These are phyloP conservation scores for Alexandromys fortis DNA, from an alignment of 2,113 vertebrate genomes.

Conservation along the genomic window DNA sequence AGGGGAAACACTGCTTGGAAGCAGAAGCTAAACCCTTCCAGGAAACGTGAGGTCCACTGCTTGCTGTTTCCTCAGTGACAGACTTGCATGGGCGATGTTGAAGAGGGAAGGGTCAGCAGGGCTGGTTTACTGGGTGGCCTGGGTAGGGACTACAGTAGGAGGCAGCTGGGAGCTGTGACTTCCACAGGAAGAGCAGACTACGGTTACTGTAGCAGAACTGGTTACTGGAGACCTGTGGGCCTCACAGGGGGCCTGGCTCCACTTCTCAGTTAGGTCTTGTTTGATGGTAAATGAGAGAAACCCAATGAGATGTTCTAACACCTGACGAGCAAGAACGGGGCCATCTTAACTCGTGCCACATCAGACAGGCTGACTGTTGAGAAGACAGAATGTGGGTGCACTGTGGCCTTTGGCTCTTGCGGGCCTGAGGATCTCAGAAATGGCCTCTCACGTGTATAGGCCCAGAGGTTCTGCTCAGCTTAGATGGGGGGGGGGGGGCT, in stretches of 20 bases:
- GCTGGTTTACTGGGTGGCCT: background rate
- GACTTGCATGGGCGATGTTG: background rate
- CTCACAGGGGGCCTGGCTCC: background rate
- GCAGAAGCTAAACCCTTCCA: background rate
- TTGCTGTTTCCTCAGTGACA: background rate
- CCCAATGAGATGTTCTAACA: background rate
- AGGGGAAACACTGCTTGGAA: background rate
- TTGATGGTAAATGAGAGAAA: background rate
- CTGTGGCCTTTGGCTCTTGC: background rate
- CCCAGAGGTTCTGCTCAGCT: background rate
- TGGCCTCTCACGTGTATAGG: background rate
- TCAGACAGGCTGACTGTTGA: background rate
- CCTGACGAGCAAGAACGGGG: background rate
- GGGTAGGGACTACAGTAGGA: background rate
- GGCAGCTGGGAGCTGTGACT: background rate
- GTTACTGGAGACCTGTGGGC: rapidly evolving
- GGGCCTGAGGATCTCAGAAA: background rate
- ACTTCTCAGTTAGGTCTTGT: background rate
- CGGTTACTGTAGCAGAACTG: background rate
- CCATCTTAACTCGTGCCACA: background rate
- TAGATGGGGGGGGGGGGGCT: no score
- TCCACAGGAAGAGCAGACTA: no score
- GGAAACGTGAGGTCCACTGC: background rate
- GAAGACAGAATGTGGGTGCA: background rate
- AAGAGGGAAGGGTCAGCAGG: background rate